Evolutionary conservation across 2,113 vertebrate genomes (phyloP).

Genomic region (Catharus fuscescens): DNA sequence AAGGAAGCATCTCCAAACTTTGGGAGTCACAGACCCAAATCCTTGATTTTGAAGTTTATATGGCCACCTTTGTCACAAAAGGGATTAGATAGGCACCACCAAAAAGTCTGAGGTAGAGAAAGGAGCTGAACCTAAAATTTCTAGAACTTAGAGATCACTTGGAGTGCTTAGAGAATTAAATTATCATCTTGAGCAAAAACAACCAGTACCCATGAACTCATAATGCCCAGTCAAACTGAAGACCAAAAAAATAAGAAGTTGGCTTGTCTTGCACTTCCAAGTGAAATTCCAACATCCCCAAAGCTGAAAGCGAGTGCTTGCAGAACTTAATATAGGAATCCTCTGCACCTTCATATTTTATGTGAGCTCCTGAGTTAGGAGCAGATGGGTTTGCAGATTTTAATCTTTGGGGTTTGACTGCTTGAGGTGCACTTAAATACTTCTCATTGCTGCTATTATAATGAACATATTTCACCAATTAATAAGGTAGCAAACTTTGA

Average conservation of each 20-base stretch:
- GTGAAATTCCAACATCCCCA: neutral
- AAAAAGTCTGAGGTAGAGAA: neutral
- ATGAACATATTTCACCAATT: neutral
- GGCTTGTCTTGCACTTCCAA: neutral
- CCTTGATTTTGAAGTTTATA: neutral
- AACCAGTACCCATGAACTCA: neutral
- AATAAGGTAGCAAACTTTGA: constrained; percentile 6
- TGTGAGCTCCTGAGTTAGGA: neutral
- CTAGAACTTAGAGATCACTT: neutral
- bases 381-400: neutral
- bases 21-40: neutral
- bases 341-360: neutral
- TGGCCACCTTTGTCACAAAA: neutral
- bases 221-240: neutral
- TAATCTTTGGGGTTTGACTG: neutral
- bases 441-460: neutral
- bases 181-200: neutral
- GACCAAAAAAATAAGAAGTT: neutral
- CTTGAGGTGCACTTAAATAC: neutral
- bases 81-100: neutral
- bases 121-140: neutral
- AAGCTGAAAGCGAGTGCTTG: neutral
- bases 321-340: neutral
- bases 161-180: neutral
- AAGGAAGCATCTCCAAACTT: neutral